Evolutionary conservation across 2,113 vertebrate species (phyloP).

Genomic region (Parotia lawesii): DNA sequence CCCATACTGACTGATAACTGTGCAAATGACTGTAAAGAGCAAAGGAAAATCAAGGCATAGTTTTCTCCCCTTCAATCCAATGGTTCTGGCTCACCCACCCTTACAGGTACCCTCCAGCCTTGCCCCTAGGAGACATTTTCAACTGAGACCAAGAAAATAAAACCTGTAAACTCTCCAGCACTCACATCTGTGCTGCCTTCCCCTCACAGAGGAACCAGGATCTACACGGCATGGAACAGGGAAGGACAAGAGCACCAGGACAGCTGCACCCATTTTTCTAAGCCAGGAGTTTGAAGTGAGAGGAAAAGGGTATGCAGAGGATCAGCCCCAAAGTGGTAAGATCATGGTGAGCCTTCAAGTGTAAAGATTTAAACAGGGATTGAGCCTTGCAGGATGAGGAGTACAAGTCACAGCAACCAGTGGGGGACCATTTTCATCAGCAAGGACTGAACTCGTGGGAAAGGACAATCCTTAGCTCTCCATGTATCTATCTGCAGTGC

Average conservation of each 20-base stretch:
- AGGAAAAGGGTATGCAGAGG: not conserved
- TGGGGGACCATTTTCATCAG: not conserved
- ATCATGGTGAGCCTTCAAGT: not conserved
- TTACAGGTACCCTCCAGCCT: not conserved
- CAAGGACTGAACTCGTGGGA: not conserved
- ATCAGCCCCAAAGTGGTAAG: not conserved
- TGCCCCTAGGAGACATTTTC: fast-evolving
- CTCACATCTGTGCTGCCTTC: not conserved
- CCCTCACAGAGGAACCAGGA: not conserved
- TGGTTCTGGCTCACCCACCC: not conserved
- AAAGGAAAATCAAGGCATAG: not conserved
- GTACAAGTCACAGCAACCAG: not conserved
- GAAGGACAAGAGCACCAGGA: not conserved
- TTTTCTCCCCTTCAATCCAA: not conserved
- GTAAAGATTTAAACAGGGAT: not conserved
- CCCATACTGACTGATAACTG: not conserved
- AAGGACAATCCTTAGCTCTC: not conserved
- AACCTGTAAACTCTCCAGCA: not conserved
- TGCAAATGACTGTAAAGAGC: not conserved
- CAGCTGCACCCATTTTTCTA: not conserved
- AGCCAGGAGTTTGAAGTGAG: not conserved
- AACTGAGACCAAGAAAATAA: not conserved
- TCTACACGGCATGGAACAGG: fast-evolving
- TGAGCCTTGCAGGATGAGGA: not conserved
- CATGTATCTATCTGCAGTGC: not conserved